These are phyloP conservation scores for Bos taurus DNA, from an alignment of 2,113 vertebrate genomes.

Conservation along the genomic window DNA sequence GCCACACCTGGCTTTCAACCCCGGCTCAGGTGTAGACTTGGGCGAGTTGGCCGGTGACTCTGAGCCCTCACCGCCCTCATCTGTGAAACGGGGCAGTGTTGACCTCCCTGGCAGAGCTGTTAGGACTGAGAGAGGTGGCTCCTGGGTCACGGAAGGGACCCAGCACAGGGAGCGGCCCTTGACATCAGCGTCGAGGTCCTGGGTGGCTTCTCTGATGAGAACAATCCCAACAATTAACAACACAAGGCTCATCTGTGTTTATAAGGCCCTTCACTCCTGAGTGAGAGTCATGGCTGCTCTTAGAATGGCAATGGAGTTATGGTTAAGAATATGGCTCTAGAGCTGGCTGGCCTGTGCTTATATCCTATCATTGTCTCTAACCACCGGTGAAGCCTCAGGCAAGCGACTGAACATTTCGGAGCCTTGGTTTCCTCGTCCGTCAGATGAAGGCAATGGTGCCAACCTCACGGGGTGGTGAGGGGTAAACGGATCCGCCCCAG, in stretches of 20 bases:
- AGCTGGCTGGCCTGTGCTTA: not conserved
- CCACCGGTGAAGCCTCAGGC: not conserved
- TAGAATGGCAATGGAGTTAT: fast-evolving
- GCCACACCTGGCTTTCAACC: not conserved
- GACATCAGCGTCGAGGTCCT: fast-evolving
- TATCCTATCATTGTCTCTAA: not conserved
- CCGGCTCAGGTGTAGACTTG: not conserved
- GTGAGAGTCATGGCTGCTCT: fast-evolving
- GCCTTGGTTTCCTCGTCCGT: not conserved
- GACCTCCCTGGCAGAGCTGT: too few relatives aligned
- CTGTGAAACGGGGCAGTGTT: fast-evolving
- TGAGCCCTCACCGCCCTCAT: fast-evolving
- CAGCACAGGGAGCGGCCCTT: fast-evolving
- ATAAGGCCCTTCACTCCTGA: not conserved
- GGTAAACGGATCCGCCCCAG: fast-evolving
- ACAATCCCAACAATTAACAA: not conserved
- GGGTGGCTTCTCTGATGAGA: not conserved
- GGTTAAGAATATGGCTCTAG: fast-evolving
- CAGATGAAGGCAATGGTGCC: not conserved
- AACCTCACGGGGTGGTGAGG: not conserved
- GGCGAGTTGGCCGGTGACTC: too few relatives aligned
- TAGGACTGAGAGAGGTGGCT: not conserved
- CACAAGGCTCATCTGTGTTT: not conserved
- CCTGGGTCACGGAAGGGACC: fast-evolving
- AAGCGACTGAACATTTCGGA: not conserved